phyloP scores from a whole-genome alignment of 2,888 invertebrate genomes.

The Apantesis nais region DNA sequence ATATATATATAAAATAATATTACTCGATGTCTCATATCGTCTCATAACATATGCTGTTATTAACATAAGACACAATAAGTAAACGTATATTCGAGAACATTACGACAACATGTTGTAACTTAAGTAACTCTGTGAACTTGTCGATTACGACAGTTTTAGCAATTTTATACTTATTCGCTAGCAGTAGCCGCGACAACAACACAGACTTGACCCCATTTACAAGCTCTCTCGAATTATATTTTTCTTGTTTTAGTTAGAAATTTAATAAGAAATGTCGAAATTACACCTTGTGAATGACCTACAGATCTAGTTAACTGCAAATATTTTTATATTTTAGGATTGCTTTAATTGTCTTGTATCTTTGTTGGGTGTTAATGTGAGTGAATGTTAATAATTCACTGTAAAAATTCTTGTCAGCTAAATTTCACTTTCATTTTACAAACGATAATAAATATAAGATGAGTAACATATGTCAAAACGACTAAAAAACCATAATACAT shows the following conservation, averaged over 20 bases:
- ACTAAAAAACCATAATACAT: neutral
- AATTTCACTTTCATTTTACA: neutral
- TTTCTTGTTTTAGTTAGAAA: slow-evolving; percentile 20
- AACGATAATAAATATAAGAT: neutral
- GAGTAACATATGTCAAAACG: neutral
- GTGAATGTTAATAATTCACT: too few relatives aligned
- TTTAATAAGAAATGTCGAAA: slow-evolving; percentile 15
- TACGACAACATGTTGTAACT: slow-evolving; percentile 28
- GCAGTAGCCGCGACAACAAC: slow-evolving; percentile 24
- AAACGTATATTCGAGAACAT: slow-evolving; percentile 10
- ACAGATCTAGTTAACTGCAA: slow-evolving; percentile 10
- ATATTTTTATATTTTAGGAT: too few relatives aligned
- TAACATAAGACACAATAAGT: neutral
- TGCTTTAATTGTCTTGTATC: too few relatives aligned
- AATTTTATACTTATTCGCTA: slow-evolving; percentile 34
- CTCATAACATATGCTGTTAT: neutral
- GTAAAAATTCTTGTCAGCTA: neutral
- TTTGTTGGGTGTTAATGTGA: too few relatives aligned
- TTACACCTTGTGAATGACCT: slow-evolving; percentile 13
- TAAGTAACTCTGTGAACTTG: slow-evolving; percentile 24
- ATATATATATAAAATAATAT: neutral
- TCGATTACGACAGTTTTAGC: slow-evolving; percentile 35
- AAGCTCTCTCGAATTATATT: slow-evolving; percentile 18
- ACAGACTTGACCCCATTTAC: slow-evolving; percentile 39
- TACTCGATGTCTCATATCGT: neutral